phyloP scores from a whole-genome alignment of 2,797 vertebrate genomes.

The Ispidina picta region DNA sequence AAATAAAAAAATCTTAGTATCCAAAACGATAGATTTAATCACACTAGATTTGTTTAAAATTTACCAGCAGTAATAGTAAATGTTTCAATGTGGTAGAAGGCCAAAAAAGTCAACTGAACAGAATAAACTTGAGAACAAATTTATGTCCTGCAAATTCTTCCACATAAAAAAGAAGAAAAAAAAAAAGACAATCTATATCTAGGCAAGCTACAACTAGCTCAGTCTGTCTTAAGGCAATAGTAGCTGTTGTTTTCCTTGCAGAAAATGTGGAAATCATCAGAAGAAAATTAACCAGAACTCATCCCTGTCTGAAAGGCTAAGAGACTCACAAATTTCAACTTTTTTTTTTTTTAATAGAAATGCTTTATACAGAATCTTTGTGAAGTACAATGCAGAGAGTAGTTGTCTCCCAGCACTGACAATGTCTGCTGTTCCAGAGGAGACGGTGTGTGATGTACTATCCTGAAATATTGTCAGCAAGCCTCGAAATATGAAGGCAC shows the following conservation, averaged over 20 bases:
- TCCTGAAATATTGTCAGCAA: slow-evolving; percentile 69
- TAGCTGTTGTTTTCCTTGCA: slow-evolving; percentile 41
- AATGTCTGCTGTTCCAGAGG: slow-evolving; percentile 63
- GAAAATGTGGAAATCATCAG: slow-evolving; percentile 55
- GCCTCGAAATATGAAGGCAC: slow-evolving; percentile 63
- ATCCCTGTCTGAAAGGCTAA: slow-evolving; percentile 41
- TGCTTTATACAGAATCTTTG: slow-evolving; percentile 41
- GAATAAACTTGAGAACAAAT: neutral
- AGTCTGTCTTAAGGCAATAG: slow-evolving; percentile 56
- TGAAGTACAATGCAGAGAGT: slow-evolving; percentile 56
- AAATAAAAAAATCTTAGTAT: neutral
- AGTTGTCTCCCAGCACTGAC: slow-evolving; percentile 61
- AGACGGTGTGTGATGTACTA: slow-evolving; percentile 65
- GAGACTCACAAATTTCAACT: slow-evolving; percentile 43
- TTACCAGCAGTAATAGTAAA: neutral
- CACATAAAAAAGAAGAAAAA: neutral
- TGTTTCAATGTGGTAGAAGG: neutral
- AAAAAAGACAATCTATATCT: neutral
- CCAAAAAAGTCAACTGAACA: neutral
- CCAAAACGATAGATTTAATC: neutral
- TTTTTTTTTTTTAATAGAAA: neutral
- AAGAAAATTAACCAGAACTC: slow-evolving; percentile 66
- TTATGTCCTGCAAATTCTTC: neutral
- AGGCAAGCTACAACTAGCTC: neutral
- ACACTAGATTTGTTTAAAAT: neutral